Evolutionary conservation across 2,113 vertebrate genomes (phyloP).

Genomic region (Grammomys dolichurus): DNA sequence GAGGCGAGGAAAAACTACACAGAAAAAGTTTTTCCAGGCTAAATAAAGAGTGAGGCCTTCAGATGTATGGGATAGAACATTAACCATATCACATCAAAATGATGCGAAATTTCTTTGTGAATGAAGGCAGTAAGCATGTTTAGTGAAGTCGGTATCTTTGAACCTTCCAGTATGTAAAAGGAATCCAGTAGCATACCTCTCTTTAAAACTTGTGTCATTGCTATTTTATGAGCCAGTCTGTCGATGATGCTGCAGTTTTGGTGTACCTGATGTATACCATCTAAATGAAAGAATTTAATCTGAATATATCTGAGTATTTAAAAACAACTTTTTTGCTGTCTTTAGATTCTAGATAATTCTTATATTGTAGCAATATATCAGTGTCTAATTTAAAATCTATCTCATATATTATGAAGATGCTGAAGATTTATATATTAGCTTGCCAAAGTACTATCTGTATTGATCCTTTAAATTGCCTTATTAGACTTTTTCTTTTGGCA

Average conservation of each 20-base stretch:
- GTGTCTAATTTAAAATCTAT: conserved; percentile 9
- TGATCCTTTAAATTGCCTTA: conserved; percentile 55
- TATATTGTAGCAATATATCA: neutral
- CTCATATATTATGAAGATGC: conserved; percentile 45
- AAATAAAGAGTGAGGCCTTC: neutral
- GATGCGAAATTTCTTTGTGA: neutral
- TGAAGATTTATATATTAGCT: conserved; percentile 5
- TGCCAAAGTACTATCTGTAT: conserved; percentile 61
- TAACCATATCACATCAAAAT: neutral
- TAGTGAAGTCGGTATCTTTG: neutral
- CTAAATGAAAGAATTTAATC: neutral
- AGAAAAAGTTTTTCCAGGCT: neutral
- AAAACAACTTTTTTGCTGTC: neutral
- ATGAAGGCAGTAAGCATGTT: conserved; percentile 27
- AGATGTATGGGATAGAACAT: neutral
- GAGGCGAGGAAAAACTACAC: conserved; percentile 9
- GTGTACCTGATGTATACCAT: neutral
- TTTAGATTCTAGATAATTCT: neutral
- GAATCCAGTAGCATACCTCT: neutral
- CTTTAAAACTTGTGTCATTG: conserved; percentile 36
- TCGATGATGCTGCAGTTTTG: conserved; percentile 80
- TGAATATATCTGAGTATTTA: neutral
- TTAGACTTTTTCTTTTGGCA: conserved; percentile 37
- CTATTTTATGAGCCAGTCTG: conserved; percentile 48
- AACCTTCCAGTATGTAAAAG: neutral